Evolutionary conservation across 2,888 invertebrate species (phyloP), one percentile per base, ranked within the genome.

Genomic region (Cactoblastis cactorum): DNA sequence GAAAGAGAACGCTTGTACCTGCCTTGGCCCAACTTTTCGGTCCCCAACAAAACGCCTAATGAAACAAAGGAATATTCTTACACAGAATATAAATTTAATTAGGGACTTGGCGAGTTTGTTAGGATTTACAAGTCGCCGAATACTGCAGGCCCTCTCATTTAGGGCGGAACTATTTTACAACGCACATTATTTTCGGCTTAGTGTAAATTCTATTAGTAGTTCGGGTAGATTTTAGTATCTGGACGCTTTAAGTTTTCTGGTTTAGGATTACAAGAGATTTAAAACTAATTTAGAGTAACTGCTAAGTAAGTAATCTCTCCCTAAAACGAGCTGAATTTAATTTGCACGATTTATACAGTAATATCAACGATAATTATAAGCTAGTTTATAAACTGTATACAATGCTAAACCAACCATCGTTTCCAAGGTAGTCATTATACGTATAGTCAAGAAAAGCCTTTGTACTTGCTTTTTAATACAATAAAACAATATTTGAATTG

Each of bases 1-100:
- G 12, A 18, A 37, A 11, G 18, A 45, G 54, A 55, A 50, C 43
- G n/a, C n/a, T n/a, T n/a, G 53, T 54, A 55, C 51, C 53, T 54
- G 53, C 55, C 50, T 52, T 46, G 50, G 45, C 35, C 35, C 50
- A 57, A 37, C 55, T 56, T 62, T 64, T 61, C 60, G 56, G 45
- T 50, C 51, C 49, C 49, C 37, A 69, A 69, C 71, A 68, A 70
- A 71, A 67, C 59, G 62, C 60, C 63, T 76, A 71, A 76, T 76
- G 76, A 74, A 77, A 78, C 78, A 78, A 77, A 73, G 70, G 66
- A 66, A 63, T 56, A 68, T 63, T 65, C 63, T 62, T 59, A 63
- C 65, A 65, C 61, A 53, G 65, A 71, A 71, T 68, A 71, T 70
- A 71, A 78, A 78, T 76, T 72, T 66, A 75, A 77, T 77, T 75